Conservation (phyloP, 2,888 invertebrate genomes). For the Muschampia plurimacula region DNA sequence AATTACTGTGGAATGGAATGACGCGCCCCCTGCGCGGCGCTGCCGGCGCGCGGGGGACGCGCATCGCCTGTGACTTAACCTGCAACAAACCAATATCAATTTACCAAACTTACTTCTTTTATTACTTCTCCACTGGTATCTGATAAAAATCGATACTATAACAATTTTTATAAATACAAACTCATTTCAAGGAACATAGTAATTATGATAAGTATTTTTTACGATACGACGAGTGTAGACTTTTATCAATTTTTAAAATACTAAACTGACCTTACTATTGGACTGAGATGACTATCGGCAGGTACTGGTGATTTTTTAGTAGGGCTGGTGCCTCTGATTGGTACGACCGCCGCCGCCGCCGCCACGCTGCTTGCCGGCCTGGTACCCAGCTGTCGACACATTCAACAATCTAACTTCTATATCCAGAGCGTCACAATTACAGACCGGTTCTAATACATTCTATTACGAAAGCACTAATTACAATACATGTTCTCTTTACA, state of each 20-base stretch:
- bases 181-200: too few relatives aligned
- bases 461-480: conserved; percentile 22
- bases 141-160: too few relatives aligned
- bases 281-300: conserved; percentile 81
- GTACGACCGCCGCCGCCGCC: conserved; percentile 89
- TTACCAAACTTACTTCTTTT: too few relatives aligned
- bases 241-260: not conserved
- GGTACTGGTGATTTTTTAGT: conserved; percentile 84
- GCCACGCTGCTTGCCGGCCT: conserved; percentile 94
- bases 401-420: conserved; percentile 37
- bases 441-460: conserved; percentile 22
- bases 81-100: conserved; percentile 59
- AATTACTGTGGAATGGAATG: conserved; percentile 85
- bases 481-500: not conserved
- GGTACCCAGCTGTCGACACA: conserved; percentile 86
- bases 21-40: conserved; percentile 78
- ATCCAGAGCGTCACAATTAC: conserved; percentile 40
- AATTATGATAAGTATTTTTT: too few relatives aligned
- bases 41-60: conserved; percentile 61
- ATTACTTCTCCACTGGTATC: too few relatives aligned
- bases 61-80: conserved; percentile 84
- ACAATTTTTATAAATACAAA: too few relatives aligned
- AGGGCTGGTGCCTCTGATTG: conserved; percentile 96
- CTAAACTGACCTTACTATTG: conserved; percentile 76
- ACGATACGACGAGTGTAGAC: too few relatives aligned